Evolutionary conservation across 2,888 invertebrate genomes (phyloP), one percentile per base, ranked within the genome.

Genomic region (Mythimna lalbum): DNA sequence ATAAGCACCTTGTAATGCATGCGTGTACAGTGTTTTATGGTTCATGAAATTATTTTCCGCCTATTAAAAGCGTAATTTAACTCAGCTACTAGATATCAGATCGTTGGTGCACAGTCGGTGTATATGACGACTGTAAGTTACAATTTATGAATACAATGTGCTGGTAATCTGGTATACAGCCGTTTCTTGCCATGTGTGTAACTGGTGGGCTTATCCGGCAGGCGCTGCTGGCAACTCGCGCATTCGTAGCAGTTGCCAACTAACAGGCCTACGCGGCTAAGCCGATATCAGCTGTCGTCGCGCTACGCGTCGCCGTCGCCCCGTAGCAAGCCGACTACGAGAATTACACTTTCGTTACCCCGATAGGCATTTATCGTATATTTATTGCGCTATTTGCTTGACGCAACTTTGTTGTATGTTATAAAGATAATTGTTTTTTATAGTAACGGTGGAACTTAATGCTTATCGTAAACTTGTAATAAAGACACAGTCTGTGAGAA

Each of bases 181-280:
- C 57, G 39, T 62, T 87, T 90, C 88, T 88, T 87, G 77, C 85
- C 86, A 87, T 88, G 80, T 87, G 86, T 86, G 81, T 87, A 88
- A 89, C 86, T 88, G 85, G 87, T 76, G 76, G 82, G 86, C 90
- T 91, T 91, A 92, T 88, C 88, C 88, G 82, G 73, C 80, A 84
- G 78, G 80, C 82, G 86, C 91, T 94, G 95, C 91, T 94, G 95
- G 95, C 95, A 94, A 93, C 91, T 92, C 88, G 88, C 84, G 88
- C 90, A 93, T 93, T 92, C 94, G 93, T 92, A 92, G 90, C 87
- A 85, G 88, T 89, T 95, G 95, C 95, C 95, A 95, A 93, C 88
- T 79, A 81, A 88, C 89, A 88, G 86, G 90, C 89, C 93, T 93
- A 92, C 93, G 91, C 86, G 87, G 87, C 91, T 93, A 94, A 95